These are phyloP conservation scores for Rana temporaria DNA, from an alignment of 2,113 vertebrate species.

Conservation along the genomic window DNA sequence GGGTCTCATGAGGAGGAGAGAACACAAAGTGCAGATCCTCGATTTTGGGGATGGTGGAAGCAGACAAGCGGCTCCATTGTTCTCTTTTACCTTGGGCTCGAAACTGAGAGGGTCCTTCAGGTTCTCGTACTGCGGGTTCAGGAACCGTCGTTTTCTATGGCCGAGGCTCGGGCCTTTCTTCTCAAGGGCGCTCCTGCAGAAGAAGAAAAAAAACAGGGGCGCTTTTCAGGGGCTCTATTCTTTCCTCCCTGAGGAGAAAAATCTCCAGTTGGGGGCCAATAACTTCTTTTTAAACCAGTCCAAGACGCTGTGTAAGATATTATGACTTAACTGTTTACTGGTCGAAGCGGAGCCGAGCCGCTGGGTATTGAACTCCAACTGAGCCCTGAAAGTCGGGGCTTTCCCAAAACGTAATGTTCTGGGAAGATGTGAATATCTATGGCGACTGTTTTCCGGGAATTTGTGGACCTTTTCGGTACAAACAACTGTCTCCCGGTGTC, in stretches of 20 bases:
- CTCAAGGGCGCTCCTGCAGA: slow-evolving; percentile 25
- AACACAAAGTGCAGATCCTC: neutral
- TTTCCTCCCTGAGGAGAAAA: neutral
- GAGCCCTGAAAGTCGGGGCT: no score
- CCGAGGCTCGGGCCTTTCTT: neutral
- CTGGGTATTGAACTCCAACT: no score
- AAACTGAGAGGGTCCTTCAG: slow-evolving; percentile 48
- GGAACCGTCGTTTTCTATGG: slow-evolving; percentile 24
- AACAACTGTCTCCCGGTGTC: no score
- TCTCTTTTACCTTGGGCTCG: neutral
- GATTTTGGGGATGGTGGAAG: slow-evolving; percentile 11
- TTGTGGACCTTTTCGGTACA: no score
- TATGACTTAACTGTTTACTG: slow-evolving; percentile 8
- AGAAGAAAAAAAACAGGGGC: slow-evolving; percentile 2
- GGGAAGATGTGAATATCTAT: no score
- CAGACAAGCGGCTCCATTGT: slow-evolving; percentile 49
- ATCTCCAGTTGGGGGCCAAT: neutral
- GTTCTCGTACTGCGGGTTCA: slow-evolving; percentile 12
- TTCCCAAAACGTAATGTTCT: no score
- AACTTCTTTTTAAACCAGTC: neutral
- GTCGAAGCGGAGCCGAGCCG: no score
- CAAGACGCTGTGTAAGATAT: slow-evolving; percentile 12
- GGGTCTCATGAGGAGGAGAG: slow-evolving; percentile 16
- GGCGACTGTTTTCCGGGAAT: no score
- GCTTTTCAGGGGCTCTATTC: slow-evolving; percentile 23